Conservation (phyloP, 2,113 vertebrate genomes). For the Anhinga anhinga region DNA sequence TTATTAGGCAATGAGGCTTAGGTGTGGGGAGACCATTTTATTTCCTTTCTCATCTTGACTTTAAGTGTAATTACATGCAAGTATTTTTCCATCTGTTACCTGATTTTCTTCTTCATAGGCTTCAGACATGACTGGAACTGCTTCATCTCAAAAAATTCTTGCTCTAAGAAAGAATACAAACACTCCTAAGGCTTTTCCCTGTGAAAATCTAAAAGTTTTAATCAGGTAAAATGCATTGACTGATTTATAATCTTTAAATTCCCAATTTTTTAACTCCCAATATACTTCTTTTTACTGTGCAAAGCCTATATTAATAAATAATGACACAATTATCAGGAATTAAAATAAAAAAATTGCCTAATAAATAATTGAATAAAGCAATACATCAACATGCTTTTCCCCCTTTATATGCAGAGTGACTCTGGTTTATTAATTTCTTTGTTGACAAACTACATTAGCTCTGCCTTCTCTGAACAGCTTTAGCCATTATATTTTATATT, state of each 20-base stretch:
- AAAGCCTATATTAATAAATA: neutral
- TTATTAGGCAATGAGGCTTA: neutral
- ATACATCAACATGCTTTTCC: neutral
- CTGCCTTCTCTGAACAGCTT: neutral
- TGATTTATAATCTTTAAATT: neutral
- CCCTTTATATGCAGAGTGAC: neutral
- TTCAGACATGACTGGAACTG: neutral
- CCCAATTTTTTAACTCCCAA: neutral
- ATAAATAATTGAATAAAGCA: neutral
- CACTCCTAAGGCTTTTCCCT: neutral
- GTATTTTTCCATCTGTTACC: constrained; percentile 16
- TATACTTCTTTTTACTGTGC: neutral
- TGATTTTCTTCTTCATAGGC: neutral
- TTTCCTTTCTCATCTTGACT: constrained; percentile 6
- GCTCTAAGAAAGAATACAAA: neutral
- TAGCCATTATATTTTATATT: neutral
- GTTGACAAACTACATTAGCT: neutral
- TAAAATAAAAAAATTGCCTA: neutral
- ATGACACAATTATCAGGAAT: neutral
- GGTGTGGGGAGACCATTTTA: neutral
- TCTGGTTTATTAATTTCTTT: neutral
- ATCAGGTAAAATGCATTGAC: neutral
- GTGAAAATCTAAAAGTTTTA: neutral
- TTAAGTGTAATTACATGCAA: neutral
- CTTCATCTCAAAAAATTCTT: neutral